phyloP scores from a whole-genome alignment of 2,888 invertebrate genomes.

The Euclidia mi region DNA sequence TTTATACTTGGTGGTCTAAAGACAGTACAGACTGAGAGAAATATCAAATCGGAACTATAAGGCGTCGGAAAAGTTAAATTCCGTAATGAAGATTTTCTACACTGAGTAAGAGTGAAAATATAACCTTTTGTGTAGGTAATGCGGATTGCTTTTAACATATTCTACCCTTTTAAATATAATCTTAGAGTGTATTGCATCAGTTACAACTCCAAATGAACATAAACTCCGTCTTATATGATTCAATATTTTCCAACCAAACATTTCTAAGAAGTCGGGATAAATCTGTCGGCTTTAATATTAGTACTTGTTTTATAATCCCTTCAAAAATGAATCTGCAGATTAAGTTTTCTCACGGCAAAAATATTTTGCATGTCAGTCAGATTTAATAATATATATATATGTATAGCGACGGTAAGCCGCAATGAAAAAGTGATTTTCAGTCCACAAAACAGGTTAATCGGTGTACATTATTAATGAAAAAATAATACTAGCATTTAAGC shows the following conservation, averaged over 20 bases:
- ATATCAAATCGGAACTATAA: no score
- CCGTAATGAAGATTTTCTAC: no score
- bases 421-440: slow-evolving; percentile 44
- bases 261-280: not conserved
- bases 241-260: not conserved
- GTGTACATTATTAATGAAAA: slow-evolving; percentile 55
- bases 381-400: not conserved
- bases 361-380: slow-evolving; percentile 1
- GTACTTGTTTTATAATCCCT: not conserved
- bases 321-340: not conserved
- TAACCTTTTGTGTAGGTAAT: no score
- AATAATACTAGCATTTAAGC: slow-evolving; percentile 56
- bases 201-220: no score
- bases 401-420: slow-evolving; percentile 3
- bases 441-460: slow-evolving; percentile 33
- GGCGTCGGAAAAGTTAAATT: no score
- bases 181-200: no score
- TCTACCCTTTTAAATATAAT: no score
- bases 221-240: not conserved
- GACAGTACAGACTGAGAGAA: no score
- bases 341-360: slow-evolving; percentile 1
- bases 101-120: no score
- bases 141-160: no score
- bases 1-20: no score
- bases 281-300: not conserved